Base-by-base conservation (phyloP, 2,797 vertebrate genomes). In the Dryobates pubescens region DNA sequence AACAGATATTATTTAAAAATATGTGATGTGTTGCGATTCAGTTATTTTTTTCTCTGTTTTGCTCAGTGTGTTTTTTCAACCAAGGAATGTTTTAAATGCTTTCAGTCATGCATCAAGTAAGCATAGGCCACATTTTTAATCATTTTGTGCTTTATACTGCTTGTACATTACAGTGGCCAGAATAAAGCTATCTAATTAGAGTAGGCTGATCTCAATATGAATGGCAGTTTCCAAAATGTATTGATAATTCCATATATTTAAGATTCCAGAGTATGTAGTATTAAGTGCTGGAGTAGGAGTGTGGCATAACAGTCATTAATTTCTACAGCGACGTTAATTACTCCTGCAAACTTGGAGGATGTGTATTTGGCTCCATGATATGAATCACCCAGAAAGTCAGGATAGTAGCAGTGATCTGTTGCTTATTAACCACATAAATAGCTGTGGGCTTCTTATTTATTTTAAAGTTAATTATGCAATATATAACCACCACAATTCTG, bases 401-500 rank as follows among this genome's bases (percentile, higher is more conserved):
- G 36, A n/a, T n/a, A 77, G n/a, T 59, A 84, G 36, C 26, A 63
- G 20, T 47, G 20, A 86, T 24, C 2, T 76, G 34, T 43, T 80
- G 19, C 13, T 78, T 59, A 36, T 78, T 80, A 64, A 38, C 26
- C 12, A 17, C 49, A 56, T 11, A 73, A 70, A 47, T 22, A 80
- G 34, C 10, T 70, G 1, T 30, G 5, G 17, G 5, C 5, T 8
- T 22, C 16, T 41, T 38, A 1, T 36, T 51, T 24, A 2, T 16
- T 70, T 6, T 32, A 34, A 20, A 6, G 45, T 65, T 36, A 29
- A 19, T 61, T 62, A 24, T 29, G 38, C 13, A 58, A 15, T 27
- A 80, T 69, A 49, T 64, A 73, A 26, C 17, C 17, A 71, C 17
- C n/a, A 64, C 0, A 0, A 43, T 45, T 20, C 20, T 45, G 20